phyloP scores from a whole-genome alignment of 2,797 vertebrate genomes.

The Sus cebifrons region DNA sequence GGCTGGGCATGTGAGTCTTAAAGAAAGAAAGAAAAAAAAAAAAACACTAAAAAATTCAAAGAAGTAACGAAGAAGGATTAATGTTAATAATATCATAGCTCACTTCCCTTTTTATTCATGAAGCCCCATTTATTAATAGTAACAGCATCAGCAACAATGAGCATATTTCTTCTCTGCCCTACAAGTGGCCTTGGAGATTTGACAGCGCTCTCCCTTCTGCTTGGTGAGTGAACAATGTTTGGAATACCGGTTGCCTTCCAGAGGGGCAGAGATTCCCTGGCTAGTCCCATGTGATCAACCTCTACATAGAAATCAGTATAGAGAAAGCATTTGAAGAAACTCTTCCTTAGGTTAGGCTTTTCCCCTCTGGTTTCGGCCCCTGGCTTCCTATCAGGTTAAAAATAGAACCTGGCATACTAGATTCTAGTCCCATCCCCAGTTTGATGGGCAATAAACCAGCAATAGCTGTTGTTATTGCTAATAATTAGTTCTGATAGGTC shows the following conservation, averaged over 20 bases:
- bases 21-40: background rate
- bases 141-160: background rate
- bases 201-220: background rate
- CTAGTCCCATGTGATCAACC: background rate
- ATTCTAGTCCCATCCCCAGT: background rate
- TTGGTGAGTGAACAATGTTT: background rate
- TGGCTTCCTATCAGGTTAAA: background rate
- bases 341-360: background rate
- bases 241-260: background rate
- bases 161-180: background rate
- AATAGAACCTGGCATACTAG: background rate
- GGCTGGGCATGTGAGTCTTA: background rate
- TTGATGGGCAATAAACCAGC: background rate
- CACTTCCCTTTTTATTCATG: background rate
- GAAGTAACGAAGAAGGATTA: slow-evolving; percentile 22
- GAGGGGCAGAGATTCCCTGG: background rate
- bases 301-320: background rate
- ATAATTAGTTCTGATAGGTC: background rate
- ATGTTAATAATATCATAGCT: background rate
- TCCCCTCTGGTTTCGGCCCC: background rate
- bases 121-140: slow-evolving; percentile 18
- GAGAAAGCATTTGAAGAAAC: background rate
- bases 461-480: background rate
- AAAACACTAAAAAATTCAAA: slow-evolving; percentile 14
- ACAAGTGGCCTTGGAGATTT: background rate